phyloP scores from a whole-genome alignment of 2,888 invertebrate genomes.

The Chouioia cunea region DNA sequence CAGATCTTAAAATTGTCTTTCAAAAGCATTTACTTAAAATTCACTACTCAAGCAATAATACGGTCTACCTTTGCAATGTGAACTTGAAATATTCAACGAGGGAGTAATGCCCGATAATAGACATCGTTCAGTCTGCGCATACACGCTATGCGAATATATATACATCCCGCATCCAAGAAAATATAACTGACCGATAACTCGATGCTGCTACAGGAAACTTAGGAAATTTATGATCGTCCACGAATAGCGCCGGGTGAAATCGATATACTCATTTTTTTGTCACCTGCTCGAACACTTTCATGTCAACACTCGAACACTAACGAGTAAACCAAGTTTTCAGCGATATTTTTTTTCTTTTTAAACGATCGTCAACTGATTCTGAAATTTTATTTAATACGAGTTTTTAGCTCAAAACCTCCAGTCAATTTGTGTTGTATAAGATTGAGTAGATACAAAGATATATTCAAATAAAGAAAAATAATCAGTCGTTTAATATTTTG shows the following conservation, averaged over 20 bases:
- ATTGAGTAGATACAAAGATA: too few relatives aligned
- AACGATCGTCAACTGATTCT: too few relatives aligned
- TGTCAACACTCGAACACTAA: neutral
- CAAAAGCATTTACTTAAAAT: too few relatives aligned
- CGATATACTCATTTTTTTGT: constrained; percentile 9
- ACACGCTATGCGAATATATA: too few relatives aligned
- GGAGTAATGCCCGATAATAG: constrained; percentile 39
- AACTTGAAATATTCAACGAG: constrained; percentile 37
- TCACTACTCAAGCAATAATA: too few relatives aligned
- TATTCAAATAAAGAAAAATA: too few relatives aligned
- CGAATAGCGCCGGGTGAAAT: constrained; percentile 5
- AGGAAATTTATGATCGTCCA: neutral
- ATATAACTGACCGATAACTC: neutral
- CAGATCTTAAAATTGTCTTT: too few relatives aligned
- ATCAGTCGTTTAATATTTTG: too few relatives aligned
- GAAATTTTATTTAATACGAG: too few relatives aligned
- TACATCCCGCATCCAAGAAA: constrained; percentile 21
- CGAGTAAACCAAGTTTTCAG: neutral
- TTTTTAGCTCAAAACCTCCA: too few relatives aligned
- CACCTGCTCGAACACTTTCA: neutral
- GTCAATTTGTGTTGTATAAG: too few relatives aligned
- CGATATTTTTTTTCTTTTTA: neutral
- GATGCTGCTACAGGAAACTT: neutral
- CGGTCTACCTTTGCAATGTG: neutral
- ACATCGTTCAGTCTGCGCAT: constrained; percentile 19